phyloP scores from a whole-genome alignment of 2,888 invertebrate species.

The Autographa pulchrina region DNA sequence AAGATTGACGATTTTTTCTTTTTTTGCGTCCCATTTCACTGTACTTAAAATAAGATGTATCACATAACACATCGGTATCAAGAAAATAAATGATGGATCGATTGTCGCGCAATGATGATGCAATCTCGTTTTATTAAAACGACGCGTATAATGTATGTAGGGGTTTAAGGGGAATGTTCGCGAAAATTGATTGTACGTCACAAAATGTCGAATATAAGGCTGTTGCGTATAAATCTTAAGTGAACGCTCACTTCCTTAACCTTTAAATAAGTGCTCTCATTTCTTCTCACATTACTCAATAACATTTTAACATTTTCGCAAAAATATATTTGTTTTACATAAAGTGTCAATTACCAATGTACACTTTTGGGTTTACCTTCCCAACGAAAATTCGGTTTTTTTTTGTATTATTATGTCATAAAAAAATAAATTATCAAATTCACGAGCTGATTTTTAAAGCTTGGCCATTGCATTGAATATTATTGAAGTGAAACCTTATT shows the following conservation, averaged over 20 bases:
- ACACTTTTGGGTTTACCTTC: too few species aligned
- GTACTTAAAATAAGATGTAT: slow-evolving; percentile 1
- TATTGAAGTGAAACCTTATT: too few species aligned
- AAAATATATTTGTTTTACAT: too few species aligned
- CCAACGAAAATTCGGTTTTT: too few species aligned
- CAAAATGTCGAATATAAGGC: neutral
- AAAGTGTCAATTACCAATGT: too few species aligned
- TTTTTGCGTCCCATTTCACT: neutral
- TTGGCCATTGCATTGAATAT: too few species aligned
- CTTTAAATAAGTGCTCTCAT: neutral
- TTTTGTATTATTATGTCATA: too few species aligned
- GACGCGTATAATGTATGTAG: slow-evolving; percentile 7
- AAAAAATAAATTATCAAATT: too few species aligned
- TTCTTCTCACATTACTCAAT: neutral
- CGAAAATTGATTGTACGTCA: slow-evolving; percentile 4
- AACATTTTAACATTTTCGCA: neutral
- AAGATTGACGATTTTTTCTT: too few species aligned
- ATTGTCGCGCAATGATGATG: neutral
- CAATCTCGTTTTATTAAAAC: neutral
- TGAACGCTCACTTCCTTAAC: slow-evolving; percentile 2
- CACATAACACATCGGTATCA: neutral
- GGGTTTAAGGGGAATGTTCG: neutral
- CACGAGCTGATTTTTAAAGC: too few species aligned
- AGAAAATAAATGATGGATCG: slow-evolving; percentile 7
- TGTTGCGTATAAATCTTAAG: neutral